phyloP scores from a whole-genome alignment of 2,888 invertebrate genomes.

The Lepas anatifera region DNA sequence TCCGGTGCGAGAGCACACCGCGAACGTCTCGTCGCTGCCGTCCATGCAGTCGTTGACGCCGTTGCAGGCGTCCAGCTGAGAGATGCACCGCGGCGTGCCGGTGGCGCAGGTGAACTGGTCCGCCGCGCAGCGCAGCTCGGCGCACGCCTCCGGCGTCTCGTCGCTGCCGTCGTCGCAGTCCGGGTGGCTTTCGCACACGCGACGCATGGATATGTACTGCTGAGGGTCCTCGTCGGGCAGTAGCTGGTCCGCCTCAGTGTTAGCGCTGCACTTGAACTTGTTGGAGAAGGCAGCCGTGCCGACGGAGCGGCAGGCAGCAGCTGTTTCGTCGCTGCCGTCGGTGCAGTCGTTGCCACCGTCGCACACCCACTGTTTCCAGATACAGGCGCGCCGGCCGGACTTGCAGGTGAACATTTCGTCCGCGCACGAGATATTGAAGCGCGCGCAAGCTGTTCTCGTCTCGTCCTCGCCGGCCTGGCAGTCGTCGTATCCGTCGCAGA shows the following conservation, averaged over 20 bases:
- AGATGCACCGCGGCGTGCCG: conserved; percentile 69
- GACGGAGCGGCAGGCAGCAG: conserved; percentile 51
- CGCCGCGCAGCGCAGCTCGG: conserved; percentile 50
- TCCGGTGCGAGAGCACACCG: conserved; percentile 73
- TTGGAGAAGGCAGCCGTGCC: conserved; percentile 49
- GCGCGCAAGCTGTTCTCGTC: not conserved
- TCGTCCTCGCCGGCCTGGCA: conserved; percentile 20
- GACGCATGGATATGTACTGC: conserved; percentile 73
- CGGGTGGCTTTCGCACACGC: not conserved
- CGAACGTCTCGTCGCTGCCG: conserved; percentile 73
- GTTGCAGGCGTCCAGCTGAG: conserved; percentile 43
- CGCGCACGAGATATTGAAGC: not conserved
- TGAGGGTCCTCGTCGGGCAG: not conserved
- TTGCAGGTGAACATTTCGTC: not conserved
- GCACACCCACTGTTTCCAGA: conserved; percentile 87
- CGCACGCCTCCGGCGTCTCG: conserved; percentile 58
- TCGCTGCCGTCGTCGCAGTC: not conserved
- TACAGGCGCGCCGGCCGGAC: conserved; percentile 50
- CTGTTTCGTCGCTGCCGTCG: conserved; percentile 49
- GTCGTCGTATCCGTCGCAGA: conserved; percentile 24
- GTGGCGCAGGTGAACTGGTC: conserved; percentile 90
- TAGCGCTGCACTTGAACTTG: not conserved
- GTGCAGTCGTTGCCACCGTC: conserved; percentile 51
- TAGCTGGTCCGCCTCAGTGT: not conserved
- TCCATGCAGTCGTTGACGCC: conserved; percentile 93